These are phyloP conservation scores for Hyaena hyaena DNA, from an alignment of 2,113 vertebrate genomes.

Conservation along the genomic window DNA sequence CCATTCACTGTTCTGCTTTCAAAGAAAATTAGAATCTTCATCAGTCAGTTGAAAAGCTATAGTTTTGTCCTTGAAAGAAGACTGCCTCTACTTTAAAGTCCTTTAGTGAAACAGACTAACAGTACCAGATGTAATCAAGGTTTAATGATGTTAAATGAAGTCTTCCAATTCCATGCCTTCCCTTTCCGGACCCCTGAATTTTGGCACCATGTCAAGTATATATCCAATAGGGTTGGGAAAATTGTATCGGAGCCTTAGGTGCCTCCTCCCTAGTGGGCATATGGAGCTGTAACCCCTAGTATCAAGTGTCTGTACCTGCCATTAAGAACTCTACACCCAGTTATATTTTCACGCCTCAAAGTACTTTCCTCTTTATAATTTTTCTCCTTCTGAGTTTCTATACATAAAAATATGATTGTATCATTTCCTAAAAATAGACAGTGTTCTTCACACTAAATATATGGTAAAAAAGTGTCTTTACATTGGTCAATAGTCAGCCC, in stretches of 20 bases:
- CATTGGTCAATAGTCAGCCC: background rate
- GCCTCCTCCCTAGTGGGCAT: background rate
- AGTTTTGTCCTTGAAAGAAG: background rate
- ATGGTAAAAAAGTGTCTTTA: background rate
- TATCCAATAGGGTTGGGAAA: background rate
- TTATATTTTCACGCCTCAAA: background rate
- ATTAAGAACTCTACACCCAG: background rate
- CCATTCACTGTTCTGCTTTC: background rate
- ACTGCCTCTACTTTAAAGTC: background rate
- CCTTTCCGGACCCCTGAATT: background rate
- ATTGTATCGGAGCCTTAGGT: background rate
- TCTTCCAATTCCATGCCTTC: background rate
- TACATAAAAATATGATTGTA: background rate
- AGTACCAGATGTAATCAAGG: background rate
- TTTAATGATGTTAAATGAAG: background rate
- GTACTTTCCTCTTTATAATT: background rate
- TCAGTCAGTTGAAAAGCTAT: background rate
- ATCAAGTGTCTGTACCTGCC: background rate
- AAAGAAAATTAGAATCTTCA: slow-evolving; percentile 5
- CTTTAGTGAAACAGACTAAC: background rate
- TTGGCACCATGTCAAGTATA: background rate
- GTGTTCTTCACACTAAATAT: background rate
- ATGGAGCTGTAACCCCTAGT: background rate
- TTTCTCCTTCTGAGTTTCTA: background rate
- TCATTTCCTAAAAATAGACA: background rate